Conservation (phyloP, 2,113 vertebrate species). For the Toxotes jaculatrix region DNA sequence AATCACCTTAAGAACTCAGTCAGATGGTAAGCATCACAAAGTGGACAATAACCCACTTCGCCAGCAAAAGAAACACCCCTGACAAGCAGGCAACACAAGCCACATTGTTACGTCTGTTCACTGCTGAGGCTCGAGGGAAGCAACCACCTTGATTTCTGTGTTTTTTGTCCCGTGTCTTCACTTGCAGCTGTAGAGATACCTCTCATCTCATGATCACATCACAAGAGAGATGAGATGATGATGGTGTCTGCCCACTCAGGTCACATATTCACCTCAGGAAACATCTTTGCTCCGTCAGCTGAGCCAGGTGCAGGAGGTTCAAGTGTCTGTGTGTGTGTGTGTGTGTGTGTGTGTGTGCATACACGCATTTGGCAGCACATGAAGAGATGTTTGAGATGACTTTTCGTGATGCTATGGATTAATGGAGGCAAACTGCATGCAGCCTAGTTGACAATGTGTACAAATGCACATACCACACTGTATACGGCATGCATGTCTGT, state of each 20-base stretch:
- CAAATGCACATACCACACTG: background rate
- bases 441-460: background rate
- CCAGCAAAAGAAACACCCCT: constrained; percentile 34
- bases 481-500: background rate
- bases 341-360: background rate
- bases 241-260: constrained; percentile 40
- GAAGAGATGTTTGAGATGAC: constrained; percentile 40
- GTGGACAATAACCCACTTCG: constrained; percentile 61
- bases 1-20: constrained; percentile 75
- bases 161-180: constrained; percentile 16
- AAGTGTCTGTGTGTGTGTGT: constrained; percentile 10
- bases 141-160: constrained; percentile 45
- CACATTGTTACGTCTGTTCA: constrained; percentile 19
- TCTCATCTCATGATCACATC: constrained; percentile 46
- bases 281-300: constrained; percentile 35
- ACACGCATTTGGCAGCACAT: constrained; percentile 14
- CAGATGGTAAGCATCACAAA: constrained; percentile 54
- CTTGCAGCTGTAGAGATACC: constrained; percentile 32
- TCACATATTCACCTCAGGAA: constrained; percentile 49
- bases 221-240: constrained; percentile 55
- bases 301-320: constrained; percentile 39
- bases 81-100: constrained; percentile 27
- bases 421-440: constrained; percentile 39
- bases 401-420: constrained; percentile 59
- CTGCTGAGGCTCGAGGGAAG: constrained; percentile 22